Conservation (phyloP, 2,888 invertebrate genomes). For the Andrena bucephala region DNA sequence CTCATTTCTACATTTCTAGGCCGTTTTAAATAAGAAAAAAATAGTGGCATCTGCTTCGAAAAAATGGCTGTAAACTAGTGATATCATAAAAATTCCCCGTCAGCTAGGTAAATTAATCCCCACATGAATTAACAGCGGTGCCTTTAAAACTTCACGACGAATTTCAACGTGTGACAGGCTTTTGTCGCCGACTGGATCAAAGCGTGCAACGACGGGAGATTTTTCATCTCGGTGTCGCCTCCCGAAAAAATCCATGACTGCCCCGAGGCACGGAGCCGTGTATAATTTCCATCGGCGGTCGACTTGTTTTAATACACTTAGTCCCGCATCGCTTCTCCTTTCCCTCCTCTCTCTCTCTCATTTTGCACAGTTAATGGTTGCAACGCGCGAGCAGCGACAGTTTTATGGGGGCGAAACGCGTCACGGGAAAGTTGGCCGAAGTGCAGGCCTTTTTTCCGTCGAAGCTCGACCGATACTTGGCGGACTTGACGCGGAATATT, state of each 20-base stretch:
- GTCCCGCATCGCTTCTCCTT: neutral
- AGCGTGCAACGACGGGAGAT: neutral
- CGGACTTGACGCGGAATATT: slow-evolving; percentile 17
- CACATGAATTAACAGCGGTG: neutral
- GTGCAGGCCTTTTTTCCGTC: slow-evolving; percentile 27
- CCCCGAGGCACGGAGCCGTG: slow-evolving; percentile 4
- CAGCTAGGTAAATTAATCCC: neutral
- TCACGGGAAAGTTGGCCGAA: slow-evolving; percentile 29
- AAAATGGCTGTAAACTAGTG: too few species aligned
- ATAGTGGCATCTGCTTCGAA: too few species aligned
- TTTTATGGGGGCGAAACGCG: slow-evolving; percentile 40
- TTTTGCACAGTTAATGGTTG: slow-evolving; percentile 37
- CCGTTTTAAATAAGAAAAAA: too few species aligned
- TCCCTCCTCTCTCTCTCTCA: neutral
- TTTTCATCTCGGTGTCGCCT: neutral
- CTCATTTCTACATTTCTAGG: too few species aligned
- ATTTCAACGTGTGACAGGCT: neutral
- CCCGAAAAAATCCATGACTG: neutral
- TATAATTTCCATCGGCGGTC: slow-evolving; percentile 7
- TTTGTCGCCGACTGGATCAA: neutral
- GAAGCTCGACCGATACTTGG: slow-evolving; percentile 32
- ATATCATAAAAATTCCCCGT: neutral
- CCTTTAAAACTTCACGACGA: neutral
- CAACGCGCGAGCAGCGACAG: slow-evolving; percentile 31
- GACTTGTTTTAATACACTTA: slow-evolving; percentile 35